These are phyloP conservation scores for Himalopsyche phryganea DNA, from an alignment of 1,140 invertebrate genomes.

Conservation along the genomic window DNA sequence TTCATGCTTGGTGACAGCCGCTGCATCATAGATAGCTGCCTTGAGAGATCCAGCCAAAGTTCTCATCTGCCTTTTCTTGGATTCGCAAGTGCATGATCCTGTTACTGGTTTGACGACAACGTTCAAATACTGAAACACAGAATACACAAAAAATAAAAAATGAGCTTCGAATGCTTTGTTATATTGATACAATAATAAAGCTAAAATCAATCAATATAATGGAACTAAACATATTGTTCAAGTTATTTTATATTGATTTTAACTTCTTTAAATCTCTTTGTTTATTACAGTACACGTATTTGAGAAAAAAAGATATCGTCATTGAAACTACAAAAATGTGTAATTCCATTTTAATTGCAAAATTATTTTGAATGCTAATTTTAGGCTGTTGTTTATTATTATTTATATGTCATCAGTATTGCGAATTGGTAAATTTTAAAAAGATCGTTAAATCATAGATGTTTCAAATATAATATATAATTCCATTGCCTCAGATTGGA, in stretches of 20 bases:
- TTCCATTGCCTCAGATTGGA: too few species aligned
- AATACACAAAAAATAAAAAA: neutral
- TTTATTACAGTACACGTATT: neutral
- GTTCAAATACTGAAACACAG: conserved; percentile 19
- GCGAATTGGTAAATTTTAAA: too few species aligned
- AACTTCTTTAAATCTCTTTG: neutral
- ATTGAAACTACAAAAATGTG: too few species aligned
- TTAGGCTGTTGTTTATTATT: too few species aligned
- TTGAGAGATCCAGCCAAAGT: conserved; percentile 22
- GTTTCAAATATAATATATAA: too few species aligned
- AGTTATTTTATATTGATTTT: neutral
- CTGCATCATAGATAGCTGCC: conserved; percentile 24
- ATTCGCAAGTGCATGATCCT: neutral
- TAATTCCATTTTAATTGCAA: too few species aligned
- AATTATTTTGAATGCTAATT: too few species aligned
- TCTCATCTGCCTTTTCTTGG: conserved; percentile 21
- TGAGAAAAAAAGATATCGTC: neutral
- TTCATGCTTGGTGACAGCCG: conserved; percentile 5
- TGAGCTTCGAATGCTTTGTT: neutral
- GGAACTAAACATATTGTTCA: neutral
- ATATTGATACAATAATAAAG: neutral
- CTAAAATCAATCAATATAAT: neutral
- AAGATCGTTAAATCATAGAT: too few species aligned
- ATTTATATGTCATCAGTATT: too few species aligned
- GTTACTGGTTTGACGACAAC: neutral